Conservation (phyloP, 2,113 vertebrate species). For the Zapus hudsonius region DNA sequence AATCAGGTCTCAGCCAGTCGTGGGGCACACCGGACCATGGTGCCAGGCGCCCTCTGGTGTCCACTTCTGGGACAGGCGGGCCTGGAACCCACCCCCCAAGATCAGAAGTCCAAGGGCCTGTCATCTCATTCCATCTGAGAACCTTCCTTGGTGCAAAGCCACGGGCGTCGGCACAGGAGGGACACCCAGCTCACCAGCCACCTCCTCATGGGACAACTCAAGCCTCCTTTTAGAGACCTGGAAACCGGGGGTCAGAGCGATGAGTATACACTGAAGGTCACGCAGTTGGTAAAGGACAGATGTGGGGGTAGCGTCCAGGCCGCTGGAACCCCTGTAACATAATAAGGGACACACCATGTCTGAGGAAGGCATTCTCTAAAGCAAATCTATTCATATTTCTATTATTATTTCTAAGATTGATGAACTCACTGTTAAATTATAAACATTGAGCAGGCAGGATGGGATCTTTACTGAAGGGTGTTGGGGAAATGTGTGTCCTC, state of each 20-base stretch:
- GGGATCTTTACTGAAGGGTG: no score
- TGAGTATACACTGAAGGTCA: not conserved
- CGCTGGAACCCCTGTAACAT: not conserved
- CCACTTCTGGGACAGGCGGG: not conserved
- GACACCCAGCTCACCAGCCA: accelerated
- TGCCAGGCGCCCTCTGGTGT: slow-evolving; percentile 84
- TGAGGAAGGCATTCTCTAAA: not conserved
- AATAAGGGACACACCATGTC: accelerated
- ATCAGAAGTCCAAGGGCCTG: accelerated
- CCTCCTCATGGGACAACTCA: no score
- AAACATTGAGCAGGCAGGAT: not conserved
- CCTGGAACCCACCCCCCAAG: not conserved
- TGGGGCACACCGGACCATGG: not conserved
- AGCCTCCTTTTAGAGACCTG: not conserved
- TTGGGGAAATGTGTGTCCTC: no score
- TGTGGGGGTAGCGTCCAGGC: not conserved
- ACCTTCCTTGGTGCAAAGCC: not conserved
- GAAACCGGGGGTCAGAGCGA: not conserved
- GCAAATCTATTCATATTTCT: not conserved
- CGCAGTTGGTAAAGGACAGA: not conserved
- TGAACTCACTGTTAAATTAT: not conserved
- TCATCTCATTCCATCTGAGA: not conserved
- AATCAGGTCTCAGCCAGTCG: accelerated
- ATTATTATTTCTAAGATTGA: not conserved
- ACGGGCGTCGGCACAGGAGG: not conserved